Base-by-base conservation (phyloP, 1,140 invertebrate species). In the Bombus vancouverensis region DNA sequence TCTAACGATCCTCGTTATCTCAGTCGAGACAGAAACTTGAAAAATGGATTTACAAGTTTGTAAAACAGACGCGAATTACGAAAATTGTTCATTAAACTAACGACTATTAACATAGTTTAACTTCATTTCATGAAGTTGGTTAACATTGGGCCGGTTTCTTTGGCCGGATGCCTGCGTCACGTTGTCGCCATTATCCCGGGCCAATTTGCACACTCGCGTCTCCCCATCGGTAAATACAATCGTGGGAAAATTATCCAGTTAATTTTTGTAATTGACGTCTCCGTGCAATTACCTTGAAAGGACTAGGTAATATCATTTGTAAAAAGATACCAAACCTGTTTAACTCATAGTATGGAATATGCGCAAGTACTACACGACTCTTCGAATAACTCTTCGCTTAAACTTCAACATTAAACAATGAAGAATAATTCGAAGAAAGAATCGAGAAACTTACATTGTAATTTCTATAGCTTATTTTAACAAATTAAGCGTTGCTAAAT, bases 181-280 rank as follows among this genome's bases (percentile, higher is more conserved):
- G 47, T 53, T 9, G 62, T 34, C 81, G 81, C 81, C 81, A 83
- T 83, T 83, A 83, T 70, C 62, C 32, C 62, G 81, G 42, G 73
- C 34, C 74, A 83, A 76, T 83, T 83, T 76, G 34, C 72, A 44
- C 34, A 37, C 66, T 65, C 59, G 34, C 72, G 25, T 74, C 62
- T 32, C 47, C 37, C 73, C 62, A 44, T 42, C n/a, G 18, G 62
- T 34, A n/a, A 70, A 57, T 83, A 57, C 70, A 78, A 78, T 77
- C 66, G 47, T 39, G 73, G 47, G 34, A 83, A 77, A 57, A 42
- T 83, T 83, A 77, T 57, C 44, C 34, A n/a, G 25, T 22, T 83
- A 57, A 83, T 83, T 68, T 42, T 39, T 62, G 37, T 73, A 77
- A 70, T 57, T 77, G 28, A 68, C 37, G n/a, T 37, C 12, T 15